Evolutionary conservation across 2,797 vertebrate species (phyloP).

Genomic region (Enteromius paludinosus): DNA sequence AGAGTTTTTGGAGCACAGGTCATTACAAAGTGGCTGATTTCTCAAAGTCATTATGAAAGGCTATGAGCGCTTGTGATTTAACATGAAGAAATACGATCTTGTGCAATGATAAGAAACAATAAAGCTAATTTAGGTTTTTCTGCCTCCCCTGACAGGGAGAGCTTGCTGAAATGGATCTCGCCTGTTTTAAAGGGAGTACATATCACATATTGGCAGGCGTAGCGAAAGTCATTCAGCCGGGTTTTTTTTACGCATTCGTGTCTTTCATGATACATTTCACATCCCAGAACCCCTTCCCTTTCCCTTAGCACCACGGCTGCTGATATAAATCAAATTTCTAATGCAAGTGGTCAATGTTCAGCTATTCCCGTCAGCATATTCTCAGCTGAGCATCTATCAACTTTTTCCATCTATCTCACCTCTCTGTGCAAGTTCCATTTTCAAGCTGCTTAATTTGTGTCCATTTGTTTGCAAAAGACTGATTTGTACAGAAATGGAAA

Average conservation of each 20-base stretch:
- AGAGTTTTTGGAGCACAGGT: slow-evolving; percentile 34
- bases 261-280: slow-evolving; percentile 68
- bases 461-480: slow-evolving; percentile 72
- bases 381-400: slow-evolving; percentile 80
- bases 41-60: slow-evolving; percentile 42
- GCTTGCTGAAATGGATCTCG: slow-evolving; percentile 35
- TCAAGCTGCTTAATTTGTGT: slow-evolving; percentile 76
- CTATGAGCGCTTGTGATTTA: slow-evolving; percentile 28
- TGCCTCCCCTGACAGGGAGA: slow-evolving; percentile 62
- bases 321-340: slow-evolving; percentile 77
- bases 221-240: slow-evolving; percentile 18
- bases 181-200: slow-evolving; percentile 35
- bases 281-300: slow-evolving; percentile 52
- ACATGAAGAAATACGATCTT: slow-evolving; percentile 50
- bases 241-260: slow-evolving; percentile 43
- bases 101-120: slow-evolving; percentile 50
- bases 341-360: slow-evolving; percentile 76
- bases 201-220: slow-evolving; percentile 35
- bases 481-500: neutral
- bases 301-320: slow-evolving; percentile 43
- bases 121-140: slow-evolving; percentile 70
- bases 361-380: slow-evolving; percentile 76
- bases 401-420: slow-evolving; percentile 74
- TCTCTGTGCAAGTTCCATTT: slow-evolving; percentile 67
- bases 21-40: slow-evolving; percentile 47